A percentile compares a stretch with the other conserved stretches of the same genome.
Evolutionary conservation across 2,113 vertebrate species (phyloP).

Genomic region (Tyrannus savana): DNA sequence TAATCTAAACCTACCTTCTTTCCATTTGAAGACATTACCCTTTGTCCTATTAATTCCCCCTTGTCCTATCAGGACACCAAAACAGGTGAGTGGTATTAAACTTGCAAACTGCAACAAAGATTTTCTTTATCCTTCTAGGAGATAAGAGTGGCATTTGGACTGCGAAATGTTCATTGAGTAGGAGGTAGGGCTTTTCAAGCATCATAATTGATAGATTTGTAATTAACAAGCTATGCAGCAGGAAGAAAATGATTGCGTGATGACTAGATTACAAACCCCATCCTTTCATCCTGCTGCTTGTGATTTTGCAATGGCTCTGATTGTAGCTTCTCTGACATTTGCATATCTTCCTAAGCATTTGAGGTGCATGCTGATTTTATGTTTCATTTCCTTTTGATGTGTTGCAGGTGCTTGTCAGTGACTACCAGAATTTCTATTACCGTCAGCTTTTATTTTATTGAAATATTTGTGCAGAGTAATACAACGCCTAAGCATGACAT

Average conservation of each 20-base stretch:
- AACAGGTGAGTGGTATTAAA: background rate
- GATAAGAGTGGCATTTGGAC: background rate
- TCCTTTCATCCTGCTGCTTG: slow-evolving; percentile 43
- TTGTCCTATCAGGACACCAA: background rate
- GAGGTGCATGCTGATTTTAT: slow-evolving; percentile 52
- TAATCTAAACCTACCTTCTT: background rate
- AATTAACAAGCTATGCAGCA: slow-evolving; percentile 55
- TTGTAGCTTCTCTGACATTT: slow-evolving; percentile 60
- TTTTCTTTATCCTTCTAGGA: background rate
- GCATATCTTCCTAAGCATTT: slow-evolving; percentile 57
- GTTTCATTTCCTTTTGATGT: slow-evolving; percentile 42
- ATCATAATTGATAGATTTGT: slow-evolving; percentile 54
- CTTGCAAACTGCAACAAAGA: background rate
- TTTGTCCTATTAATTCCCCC: background rate
- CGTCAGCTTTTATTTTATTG: slow-evolving; percentile 15
- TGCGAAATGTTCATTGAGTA: background rate
- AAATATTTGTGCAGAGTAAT: slow-evolving; percentile 14
- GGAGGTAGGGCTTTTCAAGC: slow-evolving; percentile 21
- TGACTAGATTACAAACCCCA: slow-evolving; percentile 49
- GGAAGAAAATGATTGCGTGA: slow-evolving; percentile 53
- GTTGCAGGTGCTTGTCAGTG: slow-evolving; percentile 49
- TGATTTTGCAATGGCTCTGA: slow-evolving; percentile 57
- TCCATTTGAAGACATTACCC: background rate
- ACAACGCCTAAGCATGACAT: background rate
- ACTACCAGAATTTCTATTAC: slow-evolving; percentile 27